Evolutionary conservation across 2,888 invertebrate genomes (phyloP).

Genomic region (Pyrgus malvae): DNA sequence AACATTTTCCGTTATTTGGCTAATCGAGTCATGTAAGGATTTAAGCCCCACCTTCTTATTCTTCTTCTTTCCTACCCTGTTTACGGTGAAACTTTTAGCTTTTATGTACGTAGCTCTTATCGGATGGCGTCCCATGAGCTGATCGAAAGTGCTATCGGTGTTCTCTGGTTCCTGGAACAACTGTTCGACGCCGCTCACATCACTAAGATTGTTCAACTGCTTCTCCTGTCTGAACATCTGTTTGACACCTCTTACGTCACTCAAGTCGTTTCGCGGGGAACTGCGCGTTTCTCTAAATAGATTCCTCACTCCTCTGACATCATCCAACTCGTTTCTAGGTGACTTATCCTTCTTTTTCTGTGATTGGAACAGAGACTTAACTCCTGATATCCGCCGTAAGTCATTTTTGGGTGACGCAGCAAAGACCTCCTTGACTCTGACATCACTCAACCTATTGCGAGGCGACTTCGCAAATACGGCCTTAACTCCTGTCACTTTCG

Average conservation of each 20-base stretch:
- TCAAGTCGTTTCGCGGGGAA: constrained; percentile 57
- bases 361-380: constrained; percentile 45
- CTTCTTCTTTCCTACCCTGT: constrained; percentile 35
- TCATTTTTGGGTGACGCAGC: constrained; percentile 51
- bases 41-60: constrained; percentile 43
- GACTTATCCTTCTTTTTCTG: constrained; percentile 40
- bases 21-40: constrained; percentile 49
- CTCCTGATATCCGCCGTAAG: constrained; percentile 46
- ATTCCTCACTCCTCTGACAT: constrained; percentile 60
- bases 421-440: constrained; percentile 62
- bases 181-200: constrained; percentile 64
- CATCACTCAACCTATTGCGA: constrained; percentile 54
- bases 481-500: constrained; percentile 64
- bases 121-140: constrained; percentile 50
- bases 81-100: constrained; percentile 52
- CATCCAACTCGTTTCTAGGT: constrained; percentile 58
- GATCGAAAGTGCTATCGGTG: constrained; percentile 52
- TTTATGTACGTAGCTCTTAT: constrained; percentile 54
- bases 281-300: constrained; percentile 46
- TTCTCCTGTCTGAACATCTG: constrained; percentile 44
- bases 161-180: constrained; percentile 48
- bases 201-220: constrained; percentile 37
- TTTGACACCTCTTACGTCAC: constrained; percentile 57
- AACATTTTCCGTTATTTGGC: constrained; percentile 45
- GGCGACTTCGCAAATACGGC: constrained; percentile 55